phyloP scores from a whole-genome alignment of 2,797 vertebrate genomes.

The Astyanax mexicanus region DNA sequence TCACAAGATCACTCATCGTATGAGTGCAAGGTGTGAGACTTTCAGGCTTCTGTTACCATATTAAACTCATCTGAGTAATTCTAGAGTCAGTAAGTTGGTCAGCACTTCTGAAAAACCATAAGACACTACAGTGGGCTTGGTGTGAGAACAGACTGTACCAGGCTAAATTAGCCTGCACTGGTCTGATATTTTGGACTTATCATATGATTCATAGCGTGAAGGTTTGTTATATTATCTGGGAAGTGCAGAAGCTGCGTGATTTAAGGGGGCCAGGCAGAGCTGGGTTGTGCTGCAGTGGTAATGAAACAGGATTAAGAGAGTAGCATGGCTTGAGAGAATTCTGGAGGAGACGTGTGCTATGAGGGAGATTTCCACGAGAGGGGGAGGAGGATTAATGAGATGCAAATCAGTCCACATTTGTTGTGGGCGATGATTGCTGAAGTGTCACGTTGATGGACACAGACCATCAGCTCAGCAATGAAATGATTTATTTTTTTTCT shows the following conservation, averaged over 20 bases:
- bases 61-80: conserved; percentile 27
- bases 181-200: not conserved
- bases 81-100: not conserved
- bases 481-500: not conserved
- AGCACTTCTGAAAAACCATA: not conserved
- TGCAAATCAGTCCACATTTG: conserved; percentile 75
- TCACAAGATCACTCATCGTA: not conserved
- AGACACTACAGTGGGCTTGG: not conserved
- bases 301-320: conserved; percentile 71
- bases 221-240: not conserved
- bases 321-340: conserved; percentile 57
- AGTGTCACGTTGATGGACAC: conserved; percentile 66
- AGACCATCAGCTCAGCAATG: conserved; percentile 67
- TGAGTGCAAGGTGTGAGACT: not conserved
- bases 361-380: conserved; percentile 60
- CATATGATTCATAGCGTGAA: not conserved
- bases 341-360: conserved; percentile 28
- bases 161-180: not conserved
- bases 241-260: not conserved
- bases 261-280: not conserved
- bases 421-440: conserved; percentile 67
- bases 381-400: conserved; percentile 72
- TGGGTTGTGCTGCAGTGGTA: conserved; percentile 52
- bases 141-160: not conserved
- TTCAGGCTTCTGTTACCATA: conserved; percentile 47